These are phyloP conservation scores for Patella depressa DNA, from an alignment of 2,888 invertebrate species.

Conservation along the genomic window DNA sequence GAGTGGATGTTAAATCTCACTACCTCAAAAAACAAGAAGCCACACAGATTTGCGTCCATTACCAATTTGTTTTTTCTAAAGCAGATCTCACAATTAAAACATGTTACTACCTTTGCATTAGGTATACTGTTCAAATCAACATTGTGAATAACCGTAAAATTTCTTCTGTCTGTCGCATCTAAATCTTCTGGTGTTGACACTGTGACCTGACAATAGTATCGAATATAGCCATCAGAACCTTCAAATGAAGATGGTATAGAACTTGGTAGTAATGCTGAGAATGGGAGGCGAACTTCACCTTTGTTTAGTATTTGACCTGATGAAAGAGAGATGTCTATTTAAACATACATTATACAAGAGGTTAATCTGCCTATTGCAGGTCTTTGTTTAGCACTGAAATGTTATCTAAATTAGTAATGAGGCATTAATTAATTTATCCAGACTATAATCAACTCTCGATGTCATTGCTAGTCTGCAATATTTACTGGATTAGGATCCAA, in stretches of 20 bases:
- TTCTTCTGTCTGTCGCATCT: neutral
- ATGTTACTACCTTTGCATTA: neutral
- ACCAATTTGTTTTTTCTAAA: no score
- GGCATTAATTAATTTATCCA: no score
- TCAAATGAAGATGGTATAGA: neutral
- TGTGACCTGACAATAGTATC: neutral
- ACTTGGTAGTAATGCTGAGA: neutral
- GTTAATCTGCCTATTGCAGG: no score
- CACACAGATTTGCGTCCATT: no score
- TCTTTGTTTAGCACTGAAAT: no score
- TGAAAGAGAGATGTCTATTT: neutral
- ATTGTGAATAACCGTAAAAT: neutral
- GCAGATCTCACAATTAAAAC: neutral
- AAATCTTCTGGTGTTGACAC: neutral
- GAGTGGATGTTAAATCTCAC: no score
- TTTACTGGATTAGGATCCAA: no score
- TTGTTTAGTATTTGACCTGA: neutral
- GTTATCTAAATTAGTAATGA: no score
- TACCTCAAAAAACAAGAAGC: no score
- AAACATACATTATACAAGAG: no score
- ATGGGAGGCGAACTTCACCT: neutral
- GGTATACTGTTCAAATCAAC: neutral
- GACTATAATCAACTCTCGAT: no score
- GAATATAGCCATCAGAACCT: neutral
- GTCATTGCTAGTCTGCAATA: no score